Conservation (phyloP, 2,797 vertebrate species). For the Aphelocoma californica region DNA sequence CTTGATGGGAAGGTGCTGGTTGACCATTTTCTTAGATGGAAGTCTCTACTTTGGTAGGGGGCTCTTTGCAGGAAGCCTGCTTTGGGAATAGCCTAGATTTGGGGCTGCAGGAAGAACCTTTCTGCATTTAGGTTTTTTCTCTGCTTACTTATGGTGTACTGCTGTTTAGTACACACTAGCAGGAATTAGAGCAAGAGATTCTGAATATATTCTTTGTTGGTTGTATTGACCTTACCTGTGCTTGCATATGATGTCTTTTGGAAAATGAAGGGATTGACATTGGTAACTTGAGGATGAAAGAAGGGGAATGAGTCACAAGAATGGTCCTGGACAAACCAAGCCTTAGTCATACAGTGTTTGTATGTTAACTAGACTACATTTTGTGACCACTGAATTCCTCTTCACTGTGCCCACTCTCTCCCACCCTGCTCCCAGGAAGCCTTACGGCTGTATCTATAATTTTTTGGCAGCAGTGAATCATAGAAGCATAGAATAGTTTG, state of each 20-base stretch:
- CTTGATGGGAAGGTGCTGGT: neutral
- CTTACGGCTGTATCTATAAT: neutral
- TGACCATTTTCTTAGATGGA: neutral
- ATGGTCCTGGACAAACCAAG: neutral
- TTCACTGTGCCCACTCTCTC: neutral
- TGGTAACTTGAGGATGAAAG: neutral
- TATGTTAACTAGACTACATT: neutral
- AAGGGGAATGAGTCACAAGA: neutral
- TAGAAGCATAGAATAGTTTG: neutral
- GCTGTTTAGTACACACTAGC: neutral
- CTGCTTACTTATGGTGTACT: neutral
- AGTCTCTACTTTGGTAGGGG: neutral
- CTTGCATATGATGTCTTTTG: neutral
- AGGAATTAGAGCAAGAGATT: neutral
- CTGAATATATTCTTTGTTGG: neutral
- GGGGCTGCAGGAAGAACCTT: neutral
- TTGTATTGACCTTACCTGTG: neutral
- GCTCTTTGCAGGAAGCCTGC: neutral
- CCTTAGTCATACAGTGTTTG: neutral
- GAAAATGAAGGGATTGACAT: neutral
- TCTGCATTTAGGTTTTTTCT: neutral
- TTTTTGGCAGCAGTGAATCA: neutral
- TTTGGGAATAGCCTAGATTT: neutral
- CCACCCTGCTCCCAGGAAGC: rapidly evolving
- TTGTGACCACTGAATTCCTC: neutral